A percentile compares a stretch with the other conserved stretches of the same genome.
Conservation (phyloP, 2,113 vertebrate species). For the Leuciscus idus region DNA sequence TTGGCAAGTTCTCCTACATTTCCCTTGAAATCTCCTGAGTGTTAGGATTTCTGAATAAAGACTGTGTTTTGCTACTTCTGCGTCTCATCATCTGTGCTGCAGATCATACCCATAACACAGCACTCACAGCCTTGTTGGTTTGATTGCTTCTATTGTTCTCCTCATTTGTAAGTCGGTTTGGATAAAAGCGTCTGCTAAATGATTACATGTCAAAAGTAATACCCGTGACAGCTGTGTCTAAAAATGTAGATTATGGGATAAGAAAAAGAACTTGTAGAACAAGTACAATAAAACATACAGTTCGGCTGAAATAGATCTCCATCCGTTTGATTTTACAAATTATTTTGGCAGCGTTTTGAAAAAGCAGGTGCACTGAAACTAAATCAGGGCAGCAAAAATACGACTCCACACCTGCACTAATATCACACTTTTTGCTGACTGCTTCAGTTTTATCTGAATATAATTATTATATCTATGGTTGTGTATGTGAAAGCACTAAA, state of each 20-base stretch:
- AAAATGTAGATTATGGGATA: background rate
- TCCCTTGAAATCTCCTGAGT: no score
- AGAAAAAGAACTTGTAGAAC: background rate
- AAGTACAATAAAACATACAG: background rate
- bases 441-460: constrained; percentile 3
- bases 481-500: background rate
- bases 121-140: no score
- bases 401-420: constrained; percentile 48
- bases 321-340: no score
- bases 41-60: no score
- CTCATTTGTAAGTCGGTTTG: no score
- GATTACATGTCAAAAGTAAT: no score
- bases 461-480: background rate
- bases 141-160: no score
- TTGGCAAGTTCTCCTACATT: no score
- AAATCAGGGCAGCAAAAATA: constrained; percentile 28
- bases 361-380: constrained; percentile 27
- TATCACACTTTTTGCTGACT: constrained; percentile 39
- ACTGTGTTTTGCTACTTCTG: no score
- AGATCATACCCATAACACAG: no score
- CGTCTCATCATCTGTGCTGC: no score
- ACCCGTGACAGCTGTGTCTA: background rate
- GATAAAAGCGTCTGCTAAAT: no score
- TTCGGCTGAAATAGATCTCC: background rate
- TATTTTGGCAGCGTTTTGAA: constrained; percentile 17